Percentiles rank a stretch among this genome's conserved stretches.
Conservation (phyloP, 2,888 invertebrate genomes). For the Conops quadrifasciatus region DNA sequence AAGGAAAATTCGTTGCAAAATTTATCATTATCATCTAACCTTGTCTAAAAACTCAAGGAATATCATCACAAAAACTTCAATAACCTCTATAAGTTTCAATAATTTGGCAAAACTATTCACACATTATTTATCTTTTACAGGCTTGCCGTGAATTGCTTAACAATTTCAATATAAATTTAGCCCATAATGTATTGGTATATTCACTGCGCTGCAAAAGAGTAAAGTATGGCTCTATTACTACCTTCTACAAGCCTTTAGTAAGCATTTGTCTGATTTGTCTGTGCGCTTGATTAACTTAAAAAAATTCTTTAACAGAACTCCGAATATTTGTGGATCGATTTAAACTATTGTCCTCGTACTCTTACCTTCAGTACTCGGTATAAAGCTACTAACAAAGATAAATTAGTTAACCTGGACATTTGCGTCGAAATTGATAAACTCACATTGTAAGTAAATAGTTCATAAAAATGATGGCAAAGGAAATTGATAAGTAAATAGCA, state of each 20-base stretch:
- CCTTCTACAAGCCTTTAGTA: conserved; percentile 47
- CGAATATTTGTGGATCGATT: conserved; percentile 47
- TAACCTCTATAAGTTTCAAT: too few species aligned
- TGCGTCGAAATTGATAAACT: conserved; percentile 35
- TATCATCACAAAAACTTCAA: too few species aligned
- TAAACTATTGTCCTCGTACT: conserved; percentile 44
- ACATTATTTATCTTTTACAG: conserved; percentile 36
- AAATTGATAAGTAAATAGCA: not conserved
- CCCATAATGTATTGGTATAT: conserved; percentile 42
- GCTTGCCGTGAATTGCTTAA: conserved; percentile 47
- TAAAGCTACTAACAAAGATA: conserved; percentile 18
- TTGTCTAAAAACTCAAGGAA: too few species aligned
- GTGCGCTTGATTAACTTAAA: not conserved
- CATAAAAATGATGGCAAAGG: not conserved
- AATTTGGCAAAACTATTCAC: not conserved
- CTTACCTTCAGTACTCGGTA: conserved; percentile 39
- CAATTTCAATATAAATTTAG: conserved; percentile 46
- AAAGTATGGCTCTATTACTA: conserved; percentile 40
- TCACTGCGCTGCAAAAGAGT: conserved; percentile 47
- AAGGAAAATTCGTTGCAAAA: too few species aligned
- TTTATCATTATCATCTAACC: too few species aligned
- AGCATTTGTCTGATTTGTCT: conserved; percentile 23
- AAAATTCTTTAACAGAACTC: conserved; percentile 40
- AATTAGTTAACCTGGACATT: conserved; percentile 34
- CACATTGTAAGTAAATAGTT: conserved; percentile 40